Conservation (phyloP, 2,113 vertebrate species). For the Pelmatolapia mariae region DNA sequence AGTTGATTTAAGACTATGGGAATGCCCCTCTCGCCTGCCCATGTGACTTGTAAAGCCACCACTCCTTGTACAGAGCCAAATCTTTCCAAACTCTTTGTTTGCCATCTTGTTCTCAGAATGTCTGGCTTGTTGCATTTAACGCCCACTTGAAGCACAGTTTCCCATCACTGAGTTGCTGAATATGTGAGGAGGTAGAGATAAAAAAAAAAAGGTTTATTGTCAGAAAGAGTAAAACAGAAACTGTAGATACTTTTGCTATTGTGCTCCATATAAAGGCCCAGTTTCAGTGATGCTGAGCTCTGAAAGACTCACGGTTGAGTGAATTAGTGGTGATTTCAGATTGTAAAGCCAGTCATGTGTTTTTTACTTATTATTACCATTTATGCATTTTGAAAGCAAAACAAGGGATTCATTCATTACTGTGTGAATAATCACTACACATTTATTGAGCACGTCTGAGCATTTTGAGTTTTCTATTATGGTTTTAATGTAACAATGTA, state of each 20-base stretch:
- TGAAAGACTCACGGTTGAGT: neutral
- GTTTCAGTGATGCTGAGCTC: neutral
- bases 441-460: neutral
- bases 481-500: neutral
- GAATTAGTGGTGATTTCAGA: neutral
- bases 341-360: neutral
- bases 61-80: neutral
- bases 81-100: neutral
- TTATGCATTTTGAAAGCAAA: neutral
- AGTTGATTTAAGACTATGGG: neutral
- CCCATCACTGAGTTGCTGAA: neutral
- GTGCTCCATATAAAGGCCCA: neutral
- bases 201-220: neutral
- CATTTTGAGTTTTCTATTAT: neutral
- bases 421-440: neutral
- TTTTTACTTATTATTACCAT: neutral
- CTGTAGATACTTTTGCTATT: neutral
- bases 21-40: neutral
- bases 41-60: neutral
- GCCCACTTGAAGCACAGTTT: neutral
- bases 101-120: neutral
- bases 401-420: neutral
- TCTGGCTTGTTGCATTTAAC: neutral
- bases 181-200: neutral
- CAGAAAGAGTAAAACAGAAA: neutral